Percentiles rank a stretch among this genome's conserved stretches.
phyloP scores from a whole-genome alignment of 2,797 vertebrate species.

The Helicolenus hilgendorfi region DNA sequence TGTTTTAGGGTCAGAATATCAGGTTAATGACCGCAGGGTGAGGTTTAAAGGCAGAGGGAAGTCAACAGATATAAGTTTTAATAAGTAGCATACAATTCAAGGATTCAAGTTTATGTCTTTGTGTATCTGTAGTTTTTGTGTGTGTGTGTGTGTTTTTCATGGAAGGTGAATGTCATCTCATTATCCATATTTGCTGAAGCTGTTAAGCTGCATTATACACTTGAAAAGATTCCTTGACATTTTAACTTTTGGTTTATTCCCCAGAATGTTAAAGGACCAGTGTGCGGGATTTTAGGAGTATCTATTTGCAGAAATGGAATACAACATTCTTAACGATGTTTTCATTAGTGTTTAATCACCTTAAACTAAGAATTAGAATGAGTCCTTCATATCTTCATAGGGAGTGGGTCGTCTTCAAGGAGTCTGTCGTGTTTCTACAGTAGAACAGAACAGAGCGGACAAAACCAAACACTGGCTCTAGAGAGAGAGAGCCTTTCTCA shows the following conservation, averaged over 20 bases:
- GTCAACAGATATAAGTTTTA: neutral
- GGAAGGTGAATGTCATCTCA: slow-evolving; percentile 34
- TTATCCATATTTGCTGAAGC: neutral
- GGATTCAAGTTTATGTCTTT: neutral
- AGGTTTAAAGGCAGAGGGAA: neutral
- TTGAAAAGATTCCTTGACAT: slow-evolving; percentile 12
- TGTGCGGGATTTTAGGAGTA: neutral
- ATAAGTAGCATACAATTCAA: neutral
- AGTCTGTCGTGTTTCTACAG: too few relatives aligned
- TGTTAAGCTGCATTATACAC: slow-evolving; percentile 1
- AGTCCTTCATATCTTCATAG: too few relatives aligned
- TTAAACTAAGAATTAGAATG: too few relatives aligned
- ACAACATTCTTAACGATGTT: neutral
- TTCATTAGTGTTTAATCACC: too few relatives aligned
- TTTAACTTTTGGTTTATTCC: neutral
- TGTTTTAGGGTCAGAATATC: neutral
- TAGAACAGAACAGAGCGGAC: too few relatives aligned
- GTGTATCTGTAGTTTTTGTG: neutral
- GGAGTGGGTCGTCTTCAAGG: too few relatives aligned
- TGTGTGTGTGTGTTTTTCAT: neutral
- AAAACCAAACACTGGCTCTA: too few relatives aligned
- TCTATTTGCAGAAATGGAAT: neutral
- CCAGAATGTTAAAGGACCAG: neutral
- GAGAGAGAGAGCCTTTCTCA: too few relatives aligned
- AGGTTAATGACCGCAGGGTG: neutral